Evolutionary conservation across 2,797 vertebrate species (phyloP).

Genomic region (Urocyon cinereoargenteus): DNA sequence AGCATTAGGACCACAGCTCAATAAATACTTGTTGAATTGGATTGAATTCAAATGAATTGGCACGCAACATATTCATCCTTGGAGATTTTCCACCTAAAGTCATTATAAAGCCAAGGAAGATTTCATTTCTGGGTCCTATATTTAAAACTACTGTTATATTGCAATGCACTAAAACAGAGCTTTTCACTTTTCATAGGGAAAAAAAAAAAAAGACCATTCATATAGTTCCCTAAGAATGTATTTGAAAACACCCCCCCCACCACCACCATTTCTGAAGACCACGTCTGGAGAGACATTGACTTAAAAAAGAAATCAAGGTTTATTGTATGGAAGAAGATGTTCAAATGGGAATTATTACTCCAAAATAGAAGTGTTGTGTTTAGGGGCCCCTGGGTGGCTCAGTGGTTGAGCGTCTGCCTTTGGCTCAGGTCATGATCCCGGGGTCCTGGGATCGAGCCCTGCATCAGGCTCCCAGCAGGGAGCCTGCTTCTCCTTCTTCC

Average conservation of each 20-base stretch:
- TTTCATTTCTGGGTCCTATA: conserved; percentile 49
- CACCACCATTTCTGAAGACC: neutral
- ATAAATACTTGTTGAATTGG: conserved; percentile 57
- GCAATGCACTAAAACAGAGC: neutral
- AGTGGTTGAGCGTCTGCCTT: no score
- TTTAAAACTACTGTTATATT: conserved; percentile 55
- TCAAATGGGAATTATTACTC: neutral
- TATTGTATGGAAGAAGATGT: neutral
- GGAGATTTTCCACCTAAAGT: conserved; percentile 64
- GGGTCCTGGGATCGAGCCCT: no score
- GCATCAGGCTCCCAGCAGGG: no score
- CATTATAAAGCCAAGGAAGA: conserved; percentile 56
- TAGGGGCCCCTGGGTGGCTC: no score
- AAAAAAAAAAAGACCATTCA: neutral
- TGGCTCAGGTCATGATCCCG: no score
- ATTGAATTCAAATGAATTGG: conserved; percentile 57
- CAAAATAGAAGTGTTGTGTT: conserved; percentile 6
- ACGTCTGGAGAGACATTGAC: neutral
- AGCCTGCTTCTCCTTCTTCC: no score
- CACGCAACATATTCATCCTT: conserved; percentile 31
- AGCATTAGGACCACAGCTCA: conserved; percentile 51
- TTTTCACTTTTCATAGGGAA: conserved; percentile 3
- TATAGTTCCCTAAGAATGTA: neutral
- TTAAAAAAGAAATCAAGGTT: conserved; percentile 13
- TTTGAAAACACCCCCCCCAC: neutral